Evolutionary conservation across 2,888 invertebrate genomes (phyloP).

Genomic region (Caenorhabditis wallacei): DNA sequence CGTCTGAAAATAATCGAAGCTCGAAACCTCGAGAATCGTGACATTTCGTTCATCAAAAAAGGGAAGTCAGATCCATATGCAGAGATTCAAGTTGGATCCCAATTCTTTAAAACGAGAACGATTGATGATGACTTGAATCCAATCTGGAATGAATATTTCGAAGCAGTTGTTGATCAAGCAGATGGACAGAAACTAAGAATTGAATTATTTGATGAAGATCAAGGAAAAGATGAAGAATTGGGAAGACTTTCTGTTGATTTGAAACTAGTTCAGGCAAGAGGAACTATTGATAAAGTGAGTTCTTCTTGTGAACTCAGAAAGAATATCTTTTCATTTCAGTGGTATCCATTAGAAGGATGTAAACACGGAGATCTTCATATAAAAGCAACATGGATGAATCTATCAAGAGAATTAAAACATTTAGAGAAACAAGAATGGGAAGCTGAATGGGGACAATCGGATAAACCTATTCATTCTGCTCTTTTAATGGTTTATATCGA

Average conservation of each 20-base stretch:
- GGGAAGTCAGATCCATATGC: conserved; percentile 99
- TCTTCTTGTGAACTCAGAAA: not conserved
- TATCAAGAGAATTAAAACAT: conserved; percentile 84
- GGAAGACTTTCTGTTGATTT: conserved; percentile 89
- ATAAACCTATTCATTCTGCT: conserved; percentile 84
- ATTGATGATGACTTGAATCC: conserved; percentile 96
- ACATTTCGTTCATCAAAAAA: conserved; percentile 93
- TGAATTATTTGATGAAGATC: conserved; percentile 93
- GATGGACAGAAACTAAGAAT: conserved; percentile 84
- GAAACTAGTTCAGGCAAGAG: conserved; percentile 87
- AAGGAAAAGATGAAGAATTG: conserved; percentile 93
- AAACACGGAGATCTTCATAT: conserved; percentile 95
- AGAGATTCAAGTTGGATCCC: conserved; percentile 89
- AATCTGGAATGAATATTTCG: conserved; percentile 97
- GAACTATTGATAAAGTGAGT: conserved; percentile 86
- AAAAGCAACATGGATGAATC: conserved; percentile 92
- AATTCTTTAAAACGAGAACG: conserved; percentile 94
- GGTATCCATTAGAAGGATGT: conserved; percentile 95
- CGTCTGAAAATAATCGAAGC: conserved; percentile 96
- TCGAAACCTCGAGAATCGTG: conserved; percentile 96
- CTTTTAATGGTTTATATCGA: conserved; percentile 92
- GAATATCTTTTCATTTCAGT: conserved; percentile 86
- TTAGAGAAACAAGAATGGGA: conserved; percentile 72
- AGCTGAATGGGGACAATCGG: conserved; percentile 75
- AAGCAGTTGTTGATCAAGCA: conserved; percentile 85